Conservation (phyloP, 64 coral and sea anemone genomes). For the Pocillopora verrucosa region DNA sequence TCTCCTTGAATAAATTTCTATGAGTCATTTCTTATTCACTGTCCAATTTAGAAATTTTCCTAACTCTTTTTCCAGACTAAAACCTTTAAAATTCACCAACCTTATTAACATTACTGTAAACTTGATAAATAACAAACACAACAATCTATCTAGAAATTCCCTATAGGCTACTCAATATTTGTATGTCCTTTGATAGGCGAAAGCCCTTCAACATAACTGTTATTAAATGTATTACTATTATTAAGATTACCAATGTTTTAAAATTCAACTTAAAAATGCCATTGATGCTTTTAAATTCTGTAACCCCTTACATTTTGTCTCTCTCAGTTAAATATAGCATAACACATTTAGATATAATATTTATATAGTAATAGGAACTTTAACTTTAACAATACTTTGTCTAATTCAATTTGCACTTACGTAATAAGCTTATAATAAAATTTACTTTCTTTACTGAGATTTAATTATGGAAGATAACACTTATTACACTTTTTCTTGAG, state of each 20-base stretch:
- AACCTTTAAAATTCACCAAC: neutral
- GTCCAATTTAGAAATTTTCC: too few species aligned
- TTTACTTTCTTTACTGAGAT: too few species aligned
- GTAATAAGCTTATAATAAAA: too few species aligned
- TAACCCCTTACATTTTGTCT: neutral
- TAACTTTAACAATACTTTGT: too few species aligned
- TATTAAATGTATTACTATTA: neutral
- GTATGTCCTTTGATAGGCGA: neutral
- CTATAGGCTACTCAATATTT: neutral
- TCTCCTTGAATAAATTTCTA: too few species aligned
- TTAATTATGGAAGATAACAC: too few species aligned
- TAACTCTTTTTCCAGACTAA: neutral
- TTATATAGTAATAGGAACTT: too few species aligned
- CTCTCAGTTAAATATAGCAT: neutral
- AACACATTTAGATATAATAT: neutral
- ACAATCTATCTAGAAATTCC: neutral
- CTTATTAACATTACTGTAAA: neutral
- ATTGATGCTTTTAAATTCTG: neutral
- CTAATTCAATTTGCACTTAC: too few species aligned
- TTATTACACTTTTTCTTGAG: too few species aligned
- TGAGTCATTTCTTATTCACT: too few species aligned
- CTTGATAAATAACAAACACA: neutral
- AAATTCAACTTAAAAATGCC: neutral
- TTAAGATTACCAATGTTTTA: neutral
- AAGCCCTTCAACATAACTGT: neutral